Conservation (phyloP, 2,113 vertebrate genomes). For the Aegypius monachus region DNA sequence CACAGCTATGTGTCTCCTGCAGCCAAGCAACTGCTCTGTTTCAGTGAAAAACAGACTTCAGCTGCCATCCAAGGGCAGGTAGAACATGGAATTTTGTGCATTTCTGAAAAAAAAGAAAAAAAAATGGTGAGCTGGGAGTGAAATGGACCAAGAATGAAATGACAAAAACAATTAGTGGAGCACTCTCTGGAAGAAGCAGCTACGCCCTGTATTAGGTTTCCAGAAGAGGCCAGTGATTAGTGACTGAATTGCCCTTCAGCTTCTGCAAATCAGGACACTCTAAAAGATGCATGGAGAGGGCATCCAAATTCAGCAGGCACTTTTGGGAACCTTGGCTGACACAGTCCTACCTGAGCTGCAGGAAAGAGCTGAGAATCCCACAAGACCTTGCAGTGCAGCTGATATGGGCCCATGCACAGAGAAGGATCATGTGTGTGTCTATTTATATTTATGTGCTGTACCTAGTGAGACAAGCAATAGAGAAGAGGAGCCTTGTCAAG, state of each 20-base stretch:
- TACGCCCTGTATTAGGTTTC: background rate
- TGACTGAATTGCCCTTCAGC: background rate
- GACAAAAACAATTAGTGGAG: background rate
- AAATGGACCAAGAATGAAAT: background rate
- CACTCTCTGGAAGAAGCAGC: background rate
- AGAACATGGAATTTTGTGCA: background rate
- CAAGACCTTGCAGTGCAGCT: background rate
- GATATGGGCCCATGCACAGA: background rate
- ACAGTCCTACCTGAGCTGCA: background rate
- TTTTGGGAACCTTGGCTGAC: background rate
- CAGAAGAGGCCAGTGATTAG: background rate
- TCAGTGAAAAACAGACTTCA: background rate
- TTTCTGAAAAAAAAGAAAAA: background rate
- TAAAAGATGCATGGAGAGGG: background rate
- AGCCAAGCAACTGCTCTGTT: background rate
- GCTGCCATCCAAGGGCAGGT: background rate
- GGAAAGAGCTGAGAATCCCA: background rate
- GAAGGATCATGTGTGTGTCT: background rate
- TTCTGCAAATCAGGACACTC: background rate
- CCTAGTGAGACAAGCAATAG: constrained; percentile 53
- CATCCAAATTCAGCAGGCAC: background rate
- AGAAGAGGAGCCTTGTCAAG: constrained; percentile 58
- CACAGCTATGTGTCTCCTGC: background rate
- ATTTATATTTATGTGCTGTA: background rate
- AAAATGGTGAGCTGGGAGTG: background rate